Evolutionary conservation across 2,113 vertebrate species (phyloP), one percentile per base, ranked within the genome.

Genomic region (Euleptes europaea): DNA sequence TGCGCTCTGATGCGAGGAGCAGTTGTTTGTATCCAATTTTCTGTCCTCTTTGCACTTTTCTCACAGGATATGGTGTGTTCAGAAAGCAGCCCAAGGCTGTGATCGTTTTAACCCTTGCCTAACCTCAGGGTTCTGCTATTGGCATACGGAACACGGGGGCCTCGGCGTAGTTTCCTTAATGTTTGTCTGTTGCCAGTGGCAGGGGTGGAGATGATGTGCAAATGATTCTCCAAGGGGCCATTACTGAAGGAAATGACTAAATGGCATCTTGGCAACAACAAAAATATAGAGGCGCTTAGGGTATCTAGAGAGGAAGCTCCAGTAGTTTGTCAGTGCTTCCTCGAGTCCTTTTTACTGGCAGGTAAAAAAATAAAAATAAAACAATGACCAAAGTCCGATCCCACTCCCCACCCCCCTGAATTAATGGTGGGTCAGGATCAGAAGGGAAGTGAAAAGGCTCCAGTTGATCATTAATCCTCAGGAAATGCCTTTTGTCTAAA

Each of bases 381-480:
- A 90, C 35, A 87, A 86, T 77, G 80, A 84, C 75, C 1, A 0
- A 40, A 17, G 74, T 84, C 85, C 89, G 90, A 82, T 35, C 71
- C 66, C 78, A 44, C 83, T 84, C 33, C 71, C 66, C 78, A 44
- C 83, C 91, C 60, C 87, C 81, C 80, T 72, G 85, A 82, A 90
- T 90, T 92, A 93, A 90, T 94, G 89, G 82, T 44, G 80, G 74
- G 47, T n/a, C 84, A 85, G 84, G 78, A 84, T 86, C 88, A 89
- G 78, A 35, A 66, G 91, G 88, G 88, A 77, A 85, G 54, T 86
- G 88, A 83, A 0, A 0, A 44, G 84, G 87, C 86, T 75, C 89
- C 76, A 8, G 78, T 82, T 91, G 82, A 90, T 91, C 72, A 74
- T 86, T 93, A 93, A 94, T 94, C 91, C 90, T 90, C 85, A 95